phyloP scores from a whole-genome alignment of 2,797 vertebrate species.

The Pipistrellus pipistrellus region DNA sequence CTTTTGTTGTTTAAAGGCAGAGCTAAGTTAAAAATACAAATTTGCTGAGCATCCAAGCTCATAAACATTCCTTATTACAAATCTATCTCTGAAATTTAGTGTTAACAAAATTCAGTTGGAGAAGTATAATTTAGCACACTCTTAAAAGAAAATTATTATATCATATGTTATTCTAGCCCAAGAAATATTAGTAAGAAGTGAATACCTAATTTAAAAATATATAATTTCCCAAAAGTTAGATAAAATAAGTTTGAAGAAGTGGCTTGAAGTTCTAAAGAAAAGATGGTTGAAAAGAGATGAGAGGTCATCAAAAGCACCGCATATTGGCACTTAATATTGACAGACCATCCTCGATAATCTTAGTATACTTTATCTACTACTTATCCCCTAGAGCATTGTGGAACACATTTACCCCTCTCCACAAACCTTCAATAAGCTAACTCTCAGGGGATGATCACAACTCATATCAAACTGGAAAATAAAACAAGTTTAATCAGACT shows the following conservation, averaged over 20 bases:
- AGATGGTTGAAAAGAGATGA: neutral
- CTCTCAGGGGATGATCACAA: neutral
- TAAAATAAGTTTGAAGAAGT: neutral
- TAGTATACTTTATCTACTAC: neutral
- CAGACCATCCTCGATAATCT: neutral
- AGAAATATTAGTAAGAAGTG: neutral
- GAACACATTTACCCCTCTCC: neutral
- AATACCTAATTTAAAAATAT: neutral
- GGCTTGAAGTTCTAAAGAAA: neutral
- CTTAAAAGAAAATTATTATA: neutral
- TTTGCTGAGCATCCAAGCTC: neutral
- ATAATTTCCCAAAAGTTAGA: neutral
- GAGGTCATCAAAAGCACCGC: neutral
- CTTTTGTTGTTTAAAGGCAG: neutral
- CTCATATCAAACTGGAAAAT: neutral
- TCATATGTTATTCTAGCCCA: neutral
- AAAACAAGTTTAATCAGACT: neutral
- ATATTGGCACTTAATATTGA: neutral
- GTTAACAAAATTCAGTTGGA: neutral
- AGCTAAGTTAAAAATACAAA: neutral
- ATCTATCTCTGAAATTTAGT: neutral
- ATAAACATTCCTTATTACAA: neutral
- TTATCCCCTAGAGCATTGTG: neutral
- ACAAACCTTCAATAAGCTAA: neutral
- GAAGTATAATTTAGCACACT: conserved; percentile 10